A percentile compares a stretch with the other conserved stretches of the same genome.
These are phyloP conservation scores for Sebastes matsubarae DNA, from an alignment of 2,797 vertebrate species.

Conservation along the genomic window DNA sequence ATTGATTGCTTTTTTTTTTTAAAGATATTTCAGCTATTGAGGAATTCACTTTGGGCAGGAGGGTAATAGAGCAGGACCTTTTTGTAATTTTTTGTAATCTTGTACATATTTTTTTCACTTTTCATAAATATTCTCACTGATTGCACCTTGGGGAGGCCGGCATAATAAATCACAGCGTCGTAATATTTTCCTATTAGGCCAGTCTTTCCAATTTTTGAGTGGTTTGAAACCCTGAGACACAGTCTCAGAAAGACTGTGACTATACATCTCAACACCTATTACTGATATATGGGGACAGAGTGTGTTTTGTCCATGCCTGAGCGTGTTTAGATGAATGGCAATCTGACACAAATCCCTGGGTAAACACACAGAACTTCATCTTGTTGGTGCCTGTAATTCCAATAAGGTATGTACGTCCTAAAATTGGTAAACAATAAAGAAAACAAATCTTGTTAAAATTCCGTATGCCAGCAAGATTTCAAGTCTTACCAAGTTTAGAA, in stretches of 20 bases:
- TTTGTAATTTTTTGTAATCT: not conserved
- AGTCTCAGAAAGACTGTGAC: not conserved
- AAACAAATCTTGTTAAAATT: slow-evolving; percentile 31
- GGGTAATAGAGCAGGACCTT: not conserved
- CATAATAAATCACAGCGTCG: not conserved
- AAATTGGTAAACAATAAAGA: slow-evolving; percentile 27
- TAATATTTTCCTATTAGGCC: not conserved
- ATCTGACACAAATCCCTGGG: slow-evolving; percentile 57
- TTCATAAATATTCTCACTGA: not conserved
- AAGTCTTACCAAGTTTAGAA: not conserved
- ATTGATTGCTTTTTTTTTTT: not conserved
- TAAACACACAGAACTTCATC: slow-evolving; percentile 51
- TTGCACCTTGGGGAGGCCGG: not conserved
- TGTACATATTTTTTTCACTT: not conserved
- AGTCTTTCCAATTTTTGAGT: not conserved
- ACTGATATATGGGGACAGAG: slow-evolving; percentile 8
- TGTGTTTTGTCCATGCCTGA: slow-evolving; percentile 24
- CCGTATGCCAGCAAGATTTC: not conserved
- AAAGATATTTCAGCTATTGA: not conserved
- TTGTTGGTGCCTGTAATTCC: slow-evolving; percentile 22
- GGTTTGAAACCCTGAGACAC: not conserved
- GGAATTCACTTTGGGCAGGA: not conserved
- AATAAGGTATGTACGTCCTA: slow-evolving; percentile 20
- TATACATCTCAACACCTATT: not conserved
- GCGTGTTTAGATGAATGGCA: slow-evolving; percentile 51